Base-by-base conservation (phyloP, 92 coral and sea anemone species). In the Muricea muricata region DNA sequence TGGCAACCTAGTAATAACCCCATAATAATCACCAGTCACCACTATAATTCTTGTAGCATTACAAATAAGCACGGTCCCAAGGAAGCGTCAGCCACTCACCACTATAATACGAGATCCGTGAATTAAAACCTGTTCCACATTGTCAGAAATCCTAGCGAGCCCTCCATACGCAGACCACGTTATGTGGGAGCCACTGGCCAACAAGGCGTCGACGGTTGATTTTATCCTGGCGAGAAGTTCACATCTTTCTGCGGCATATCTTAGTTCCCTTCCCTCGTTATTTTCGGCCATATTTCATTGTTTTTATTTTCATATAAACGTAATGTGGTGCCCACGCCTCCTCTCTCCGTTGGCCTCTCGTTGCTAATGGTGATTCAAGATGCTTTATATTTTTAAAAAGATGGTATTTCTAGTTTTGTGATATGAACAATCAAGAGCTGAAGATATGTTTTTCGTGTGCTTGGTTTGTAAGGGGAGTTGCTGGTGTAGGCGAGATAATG, bases 221-320 rank as follows among this genome's bases (percentile, higher is more conserved):
- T 95, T 95, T 58, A 95, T 87, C 46, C 81, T 70, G 8, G 60
- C 42, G 25, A 95, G 87, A 48, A 95, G 88, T 73, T 75, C 78
- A 87, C 94, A 93, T 80, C 97, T 91, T 82, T 88, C 92, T 34
- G 69, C 83, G 29, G 92, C 93, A 47, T 90, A 86, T 78, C 81
- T 70, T 65, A 88, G 55, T 75, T 47, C 65, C 28, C 86, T 55
- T 34, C 52, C 90, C 50, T 75, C 89, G 73, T 79, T 93, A 13
- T 88, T 92, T 73, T 89, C 91, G 95, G 97, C 98, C 98, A 95
- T 95, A 86, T 90, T 94, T 91, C 91, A 20, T 52, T 52, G 23
- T 18, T 52, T 52, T 18, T 52, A 18, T 52, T 94, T 25, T 94
- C 72, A 63, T 68, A 37, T 50, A 85, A 35, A 71, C 10, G n/a